These are phyloP conservation scores for Chrysotoxum bicinctum DNA, from an alignment of 2,888 invertebrate species.

Conservation along the genomic window DNA sequence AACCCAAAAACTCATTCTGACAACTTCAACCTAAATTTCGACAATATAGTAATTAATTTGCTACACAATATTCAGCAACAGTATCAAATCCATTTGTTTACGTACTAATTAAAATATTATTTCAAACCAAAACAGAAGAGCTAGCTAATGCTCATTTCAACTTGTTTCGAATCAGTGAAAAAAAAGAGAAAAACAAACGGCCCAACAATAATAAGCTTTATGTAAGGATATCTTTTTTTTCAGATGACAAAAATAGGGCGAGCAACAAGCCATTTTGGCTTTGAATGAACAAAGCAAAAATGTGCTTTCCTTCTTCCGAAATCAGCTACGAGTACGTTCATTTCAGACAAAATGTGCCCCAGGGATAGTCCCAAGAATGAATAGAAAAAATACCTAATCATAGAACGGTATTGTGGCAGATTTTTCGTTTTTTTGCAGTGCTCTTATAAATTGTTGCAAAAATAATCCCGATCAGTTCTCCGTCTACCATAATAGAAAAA, in stretches of 20 bases:
- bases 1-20: background rate
- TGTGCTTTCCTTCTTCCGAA: background rate
- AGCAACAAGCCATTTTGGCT: constrained; percentile 36
- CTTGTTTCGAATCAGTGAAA: background rate
- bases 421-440: background rate
- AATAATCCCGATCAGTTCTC: background rate
- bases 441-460: background rate
- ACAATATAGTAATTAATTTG: background rate
- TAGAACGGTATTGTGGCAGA: background rate
- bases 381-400: background rate
- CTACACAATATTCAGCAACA: background rate
- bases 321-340: background rate
- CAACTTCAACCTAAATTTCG: background rate
- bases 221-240: constrained; percentile 1
- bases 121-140: background rate
- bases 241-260: constrained; percentile 40
- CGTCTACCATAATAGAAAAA: background rate
- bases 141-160: background rate
- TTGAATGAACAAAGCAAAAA: constrained; percentile 18
- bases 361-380: background rate
- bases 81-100: background rate
- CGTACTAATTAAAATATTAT: background rate
- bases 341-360: background rate
- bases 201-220: constrained; percentile 5
- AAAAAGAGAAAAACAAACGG: background rate